phyloP scores from a whole-genome alignment of 2,888 invertebrate species.

The Pammene fasciana region DNA sequence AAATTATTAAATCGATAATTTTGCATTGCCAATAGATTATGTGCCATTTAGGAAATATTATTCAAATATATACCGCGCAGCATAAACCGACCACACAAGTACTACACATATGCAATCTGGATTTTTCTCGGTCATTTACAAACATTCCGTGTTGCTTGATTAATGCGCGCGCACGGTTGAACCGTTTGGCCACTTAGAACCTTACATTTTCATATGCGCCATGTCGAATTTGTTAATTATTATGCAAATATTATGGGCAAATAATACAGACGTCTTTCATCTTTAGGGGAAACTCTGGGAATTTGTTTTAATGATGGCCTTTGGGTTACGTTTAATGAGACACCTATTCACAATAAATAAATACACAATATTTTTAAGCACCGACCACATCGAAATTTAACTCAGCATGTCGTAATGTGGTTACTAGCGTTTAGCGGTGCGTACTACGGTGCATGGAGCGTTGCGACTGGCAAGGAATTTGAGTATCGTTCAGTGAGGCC shows the following conservation, averaged over 20 bases:
- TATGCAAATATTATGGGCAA: conserved; percentile 63
- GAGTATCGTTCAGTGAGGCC: too few relatives aligned
- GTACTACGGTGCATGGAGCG: too few relatives aligned
- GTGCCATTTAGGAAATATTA: not conserved
- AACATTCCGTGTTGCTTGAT: conserved; percentile 65
- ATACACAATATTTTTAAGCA: too few relatives aligned
- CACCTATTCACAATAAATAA: not conserved
- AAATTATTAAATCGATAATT: too few relatives aligned
- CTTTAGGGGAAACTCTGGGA: conserved; percentile 44
- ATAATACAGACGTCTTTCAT: conserved; percentile 55
- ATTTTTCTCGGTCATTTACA: conserved; percentile 57
- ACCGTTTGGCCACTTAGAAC: conserved; percentile 55
- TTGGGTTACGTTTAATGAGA: conserved; percentile 3
- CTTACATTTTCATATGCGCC: conserved; percentile 64
- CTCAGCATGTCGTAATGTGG: not conserved
- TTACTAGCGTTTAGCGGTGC: too few relatives aligned
- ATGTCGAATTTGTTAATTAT: conserved; percentile 65
- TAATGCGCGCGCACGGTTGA: conserved; percentile 74
- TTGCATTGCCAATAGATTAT: too few relatives aligned
- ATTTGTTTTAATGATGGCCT: conserved; percentile 10
- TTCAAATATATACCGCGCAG: conserved; percentile 12
- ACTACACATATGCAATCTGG: conserved; percentile 29
- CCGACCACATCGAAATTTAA: not conserved
- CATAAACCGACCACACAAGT: conserved; percentile 11
- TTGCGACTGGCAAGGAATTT: too few relatives aligned